Evolutionary conservation across 2,888 invertebrate genomes (phyloP).

Genomic region (Pollenia labialis): DNA sequence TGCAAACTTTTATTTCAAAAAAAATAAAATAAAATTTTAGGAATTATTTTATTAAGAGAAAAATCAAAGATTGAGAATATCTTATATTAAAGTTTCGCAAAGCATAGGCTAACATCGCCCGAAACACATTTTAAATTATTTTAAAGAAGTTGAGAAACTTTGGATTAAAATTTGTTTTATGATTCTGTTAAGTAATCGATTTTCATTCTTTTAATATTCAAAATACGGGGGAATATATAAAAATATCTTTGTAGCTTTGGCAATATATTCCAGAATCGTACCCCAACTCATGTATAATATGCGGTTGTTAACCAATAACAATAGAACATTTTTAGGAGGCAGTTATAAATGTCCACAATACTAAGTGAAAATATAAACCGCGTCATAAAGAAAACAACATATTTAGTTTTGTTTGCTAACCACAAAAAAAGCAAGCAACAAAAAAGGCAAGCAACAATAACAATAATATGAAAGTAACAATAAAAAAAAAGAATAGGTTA

Average conservation of each 20-base stretch:
- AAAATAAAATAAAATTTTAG: too few species aligned
- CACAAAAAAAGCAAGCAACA: conserved; percentile 26
- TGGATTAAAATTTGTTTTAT: too few species aligned
- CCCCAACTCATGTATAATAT: background rate
- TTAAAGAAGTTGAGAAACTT: too few species aligned
- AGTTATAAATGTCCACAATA: conserved; percentile 42
- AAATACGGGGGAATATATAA: background rate
- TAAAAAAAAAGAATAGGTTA: background rate
- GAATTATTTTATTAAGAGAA: too few species aligned
- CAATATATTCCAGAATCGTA: background rate
- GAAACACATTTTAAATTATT: too few species aligned
- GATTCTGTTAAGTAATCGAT: too few species aligned
- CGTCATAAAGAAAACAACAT: conserved; percentile 35
- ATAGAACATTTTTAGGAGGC: conserved; percentile 49
- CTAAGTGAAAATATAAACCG: conserved; percentile 24
- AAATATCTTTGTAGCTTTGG: background rate
- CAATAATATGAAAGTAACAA: conserved; percentile 35
- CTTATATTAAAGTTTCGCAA: too few species aligned
- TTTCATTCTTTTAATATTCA: too few species aligned
- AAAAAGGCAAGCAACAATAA: conserved; percentile 44
- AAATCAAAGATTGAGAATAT: too few species aligned
- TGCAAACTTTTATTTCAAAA: background rate
- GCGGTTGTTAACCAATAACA: conserved; percentile 30
- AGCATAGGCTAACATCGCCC: too few species aligned
- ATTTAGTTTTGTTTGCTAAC: conserved; percentile 16